Conservation (phyloP, 2,888 invertebrate species). For the Teinopalpus imperialis region DNA sequence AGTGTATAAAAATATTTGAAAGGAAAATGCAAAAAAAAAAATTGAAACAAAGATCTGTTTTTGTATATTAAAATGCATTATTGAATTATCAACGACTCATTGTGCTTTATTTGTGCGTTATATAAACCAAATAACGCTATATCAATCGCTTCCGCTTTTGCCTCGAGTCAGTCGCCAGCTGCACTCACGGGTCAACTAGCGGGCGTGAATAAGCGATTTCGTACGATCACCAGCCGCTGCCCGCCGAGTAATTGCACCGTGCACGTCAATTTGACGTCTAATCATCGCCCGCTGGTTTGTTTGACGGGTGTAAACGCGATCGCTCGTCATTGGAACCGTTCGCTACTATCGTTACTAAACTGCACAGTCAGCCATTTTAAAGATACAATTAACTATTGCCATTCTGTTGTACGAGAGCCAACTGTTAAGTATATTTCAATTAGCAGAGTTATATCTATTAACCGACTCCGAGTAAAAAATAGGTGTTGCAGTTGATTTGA, state of each 20-base stretch:
- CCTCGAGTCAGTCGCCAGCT: constrained; percentile 39
- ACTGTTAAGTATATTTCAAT: no score
- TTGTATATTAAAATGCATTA: no score
- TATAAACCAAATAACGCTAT: no score
- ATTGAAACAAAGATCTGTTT: no score
- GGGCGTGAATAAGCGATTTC: constrained; percentile 71
- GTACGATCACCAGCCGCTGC: constrained; percentile 45
- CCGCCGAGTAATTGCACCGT: constrained; percentile 36
- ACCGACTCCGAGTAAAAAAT: no score
- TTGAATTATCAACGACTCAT: no score
- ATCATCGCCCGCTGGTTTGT: constrained; percentile 35
- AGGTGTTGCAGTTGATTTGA: no score
- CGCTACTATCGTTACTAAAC: constrained; percentile 11
- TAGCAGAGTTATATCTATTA: no score
- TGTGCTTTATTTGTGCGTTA: no score
- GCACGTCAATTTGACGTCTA: constrained; percentile 36
- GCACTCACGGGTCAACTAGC: constrained; percentile 71
- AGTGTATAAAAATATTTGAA: no score
- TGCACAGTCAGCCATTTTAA: constrained; percentile 22
- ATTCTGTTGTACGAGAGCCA: neutral
- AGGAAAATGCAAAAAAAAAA: no score
- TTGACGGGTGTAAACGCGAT: constrained; percentile 36
- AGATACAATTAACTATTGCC: constrained; percentile 12
- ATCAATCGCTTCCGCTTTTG: constrained; percentile 29
- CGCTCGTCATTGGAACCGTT: constrained; percentile 26